These are phyloP conservation scores for Rapana venosa DNA, from an alignment of 2,888 invertebrate genomes.

Conservation along the genomic window DNA sequence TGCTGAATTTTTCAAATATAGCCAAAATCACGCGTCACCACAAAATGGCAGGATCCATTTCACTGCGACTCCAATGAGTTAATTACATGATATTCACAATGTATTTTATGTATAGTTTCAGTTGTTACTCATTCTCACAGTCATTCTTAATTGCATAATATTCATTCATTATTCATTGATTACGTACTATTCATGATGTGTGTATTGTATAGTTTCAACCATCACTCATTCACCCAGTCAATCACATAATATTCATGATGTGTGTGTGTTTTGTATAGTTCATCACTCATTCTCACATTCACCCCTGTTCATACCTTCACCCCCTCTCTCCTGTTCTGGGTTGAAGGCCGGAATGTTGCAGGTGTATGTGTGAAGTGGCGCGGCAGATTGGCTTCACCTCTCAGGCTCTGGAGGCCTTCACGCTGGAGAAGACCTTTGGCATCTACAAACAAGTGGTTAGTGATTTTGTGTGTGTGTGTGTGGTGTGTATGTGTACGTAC, in stretches of 20 bases:
- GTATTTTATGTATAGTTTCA: too few relatives aligned
- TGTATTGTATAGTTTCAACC: too few relatives aligned
- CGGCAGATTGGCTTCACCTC: conserved; percentile 96
- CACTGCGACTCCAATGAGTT: too few relatives aligned
- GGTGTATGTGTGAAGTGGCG: conserved; percentile 95
- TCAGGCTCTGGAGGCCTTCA: conserved; percentile 89
- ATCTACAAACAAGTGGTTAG: conserved; percentile 94
- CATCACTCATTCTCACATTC: not conserved
- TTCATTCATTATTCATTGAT: not conserved
- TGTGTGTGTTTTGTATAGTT: too few relatives aligned
- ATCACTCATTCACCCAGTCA: not conserved
- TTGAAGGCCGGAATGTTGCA: conserved; percentile 59
- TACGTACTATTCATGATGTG: too few relatives aligned
- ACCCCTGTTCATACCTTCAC: not conserved
- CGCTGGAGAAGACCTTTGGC: conserved; percentile 91
- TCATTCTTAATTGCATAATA: too few relatives aligned
- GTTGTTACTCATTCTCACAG: too few relatives aligned
- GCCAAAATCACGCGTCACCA: too few relatives aligned
- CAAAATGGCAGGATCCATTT: too few relatives aligned
- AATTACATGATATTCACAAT: too few relatives aligned
- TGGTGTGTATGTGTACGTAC: not conserved
- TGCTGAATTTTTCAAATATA: too few relatives aligned
- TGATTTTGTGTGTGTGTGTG: conserved; percentile 48
- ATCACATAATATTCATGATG: too few relatives aligned
- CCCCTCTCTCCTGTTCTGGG: not conserved